Conservation (phyloP, 1,140 invertebrate species). For the Mactra quadrangularis region DNA sequence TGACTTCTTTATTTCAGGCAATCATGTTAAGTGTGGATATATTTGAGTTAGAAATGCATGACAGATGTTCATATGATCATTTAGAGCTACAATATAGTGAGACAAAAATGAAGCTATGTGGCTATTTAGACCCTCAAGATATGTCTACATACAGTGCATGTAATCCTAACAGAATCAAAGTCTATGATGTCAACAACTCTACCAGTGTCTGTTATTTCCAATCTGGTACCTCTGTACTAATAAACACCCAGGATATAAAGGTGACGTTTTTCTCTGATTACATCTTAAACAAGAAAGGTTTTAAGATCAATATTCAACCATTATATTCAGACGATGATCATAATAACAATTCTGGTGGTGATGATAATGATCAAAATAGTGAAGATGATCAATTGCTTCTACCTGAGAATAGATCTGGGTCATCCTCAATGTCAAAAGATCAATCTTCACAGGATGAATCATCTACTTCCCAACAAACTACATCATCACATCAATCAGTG, state of each 20-base stretch:
- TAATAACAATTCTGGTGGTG: too few species aligned
- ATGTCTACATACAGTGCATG: not conserved
- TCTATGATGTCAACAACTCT: not conserved
- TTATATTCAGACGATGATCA: too few species aligned
- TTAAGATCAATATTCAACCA: not conserved
- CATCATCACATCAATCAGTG: not conserved
- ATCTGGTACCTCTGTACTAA: not conserved
- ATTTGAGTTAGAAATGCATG: conserved; percentile 34
- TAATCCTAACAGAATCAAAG: not conserved
- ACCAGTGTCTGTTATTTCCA: too few species aligned
- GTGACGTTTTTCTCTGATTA: conserved; percentile 5
- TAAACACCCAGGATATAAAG: not conserved
- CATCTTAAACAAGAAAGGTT: not conserved
- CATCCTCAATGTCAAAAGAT: not conserved
- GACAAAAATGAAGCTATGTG: not conserved
- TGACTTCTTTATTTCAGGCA: too few species aligned
- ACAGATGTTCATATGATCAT: conserved; percentile 20
- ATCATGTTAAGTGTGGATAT: not conserved
- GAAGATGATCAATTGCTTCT: too few species aligned
- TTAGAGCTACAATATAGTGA: not conserved
- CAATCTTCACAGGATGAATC: not conserved
- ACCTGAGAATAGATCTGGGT: not conserved
- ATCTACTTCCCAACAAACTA: not conserved
- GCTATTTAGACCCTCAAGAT: not conserved
- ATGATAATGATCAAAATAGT: too few species aligned